Base-by-base conservation (phyloP, 2,888 invertebrate species). In the Coleophora deauratella region DNA sequence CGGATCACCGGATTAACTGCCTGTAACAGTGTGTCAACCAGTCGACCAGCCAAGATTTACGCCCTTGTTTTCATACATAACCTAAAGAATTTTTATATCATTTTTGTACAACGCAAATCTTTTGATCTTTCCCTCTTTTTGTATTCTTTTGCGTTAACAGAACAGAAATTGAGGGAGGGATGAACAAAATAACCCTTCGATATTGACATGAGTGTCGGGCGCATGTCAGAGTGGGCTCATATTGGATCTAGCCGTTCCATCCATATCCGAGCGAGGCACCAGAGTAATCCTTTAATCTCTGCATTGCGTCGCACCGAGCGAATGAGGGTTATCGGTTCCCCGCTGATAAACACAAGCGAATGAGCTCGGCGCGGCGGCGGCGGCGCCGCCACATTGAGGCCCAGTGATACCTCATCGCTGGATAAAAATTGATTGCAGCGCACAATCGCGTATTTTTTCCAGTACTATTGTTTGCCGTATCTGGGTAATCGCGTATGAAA, bases 321-420 rank as follows among this genome's bases (percentile, higher is more conserved):
- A 80, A 77, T 77, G 79, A 74, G 79, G 76, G 75, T 77, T 81
- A 82, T 82, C 80, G 79, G 76, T 72, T 70, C 70, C 67, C 72
- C 66, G 53, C 72, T 73, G 78, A 81, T 78, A 81, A 79, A 81
- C 75, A 79, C 74, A 73, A 77, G 72, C 76, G 75, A 75, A 79
- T 75, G 74, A 73, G 54, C 52, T 46, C 52, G 54, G 53, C 54
- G 59, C 57, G 62, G 56, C 69, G 61, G 64, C 64, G 66, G n/a
- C n/a, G n/a, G n/a, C n/a, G n/a, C n/a, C n/a, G n/a, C n/a, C n/a
- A n/a, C n/a, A n/a, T n/a, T n/a, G n/a, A n/a, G n/a, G n/a, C n/a
- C 67, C 21, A 67, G 72, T 73, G 76, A 72, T 64, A 68, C 62
- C 64, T 65, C 68, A 65, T 62, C 61, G 60, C 53, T 58, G 67